Evolutionary conservation across 1,140 invertebrate genomes (phyloP).

Genomic region (Drosophila quadrilineata): DNA sequence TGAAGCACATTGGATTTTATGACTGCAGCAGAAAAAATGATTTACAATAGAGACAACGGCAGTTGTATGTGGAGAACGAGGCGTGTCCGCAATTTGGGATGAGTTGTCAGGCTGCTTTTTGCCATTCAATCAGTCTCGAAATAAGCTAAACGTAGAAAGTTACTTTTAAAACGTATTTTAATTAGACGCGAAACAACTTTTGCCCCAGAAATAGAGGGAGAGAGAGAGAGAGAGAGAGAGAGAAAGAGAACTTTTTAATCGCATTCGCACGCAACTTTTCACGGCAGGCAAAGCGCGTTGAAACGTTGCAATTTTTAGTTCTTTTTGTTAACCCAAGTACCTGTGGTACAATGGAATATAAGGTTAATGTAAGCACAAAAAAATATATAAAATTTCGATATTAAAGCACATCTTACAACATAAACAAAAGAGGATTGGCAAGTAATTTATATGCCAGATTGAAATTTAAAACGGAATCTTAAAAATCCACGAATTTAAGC

Average conservation of each 20-base stretch:
- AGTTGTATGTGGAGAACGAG: too few relatives aligned
- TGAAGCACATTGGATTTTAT: slow-evolving; percentile 74
- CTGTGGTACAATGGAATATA: too few relatives aligned
- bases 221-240: neutral
- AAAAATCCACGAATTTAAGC: too few relatives aligned
- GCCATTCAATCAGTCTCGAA: slow-evolving; percentile 24
- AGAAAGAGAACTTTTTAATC: slow-evolving; percentile 15
- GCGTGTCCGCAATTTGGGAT: neutral
- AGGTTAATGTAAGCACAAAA: too few relatives aligned
- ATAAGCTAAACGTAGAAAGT: neutral
- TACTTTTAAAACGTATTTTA: slow-evolving; percentile 40
- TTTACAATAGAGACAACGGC: slow-evolving; percentile 40
- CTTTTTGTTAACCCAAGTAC: too few relatives aligned
- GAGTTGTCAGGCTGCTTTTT: slow-evolving; percentile 24
- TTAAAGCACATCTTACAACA: too few relatives aligned
- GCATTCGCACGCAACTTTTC: slow-evolving; percentile 42
- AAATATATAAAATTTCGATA: too few relatives aligned
- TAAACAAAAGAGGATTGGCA: too few relatives aligned
- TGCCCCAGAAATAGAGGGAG: slow-evolving; percentile 2
- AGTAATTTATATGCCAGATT: too few relatives aligned
- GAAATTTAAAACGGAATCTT: too few relatives aligned
- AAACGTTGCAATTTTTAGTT: too few relatives aligned
- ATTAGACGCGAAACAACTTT: slow-evolving; percentile 44
- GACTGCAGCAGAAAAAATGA: slow-evolving; percentile 77
- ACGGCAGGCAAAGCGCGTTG: slow-evolving; percentile 49